Conservation (phyloP, 2,888 invertebrate genomes). For the Lampropteryx suffumata region DNA sequence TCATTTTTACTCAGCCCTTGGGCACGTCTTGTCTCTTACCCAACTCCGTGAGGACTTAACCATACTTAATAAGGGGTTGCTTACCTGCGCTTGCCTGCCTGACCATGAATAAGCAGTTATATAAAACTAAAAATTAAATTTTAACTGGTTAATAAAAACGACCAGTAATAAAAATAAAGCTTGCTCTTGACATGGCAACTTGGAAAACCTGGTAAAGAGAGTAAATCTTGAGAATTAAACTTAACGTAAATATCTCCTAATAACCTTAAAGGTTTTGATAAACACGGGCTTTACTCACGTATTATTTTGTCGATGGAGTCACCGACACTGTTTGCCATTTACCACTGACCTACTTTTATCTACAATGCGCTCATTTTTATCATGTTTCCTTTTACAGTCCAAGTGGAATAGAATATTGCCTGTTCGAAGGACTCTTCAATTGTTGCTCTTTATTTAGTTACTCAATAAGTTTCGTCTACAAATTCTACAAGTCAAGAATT, state of each 20-base stretch:
- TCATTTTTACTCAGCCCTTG: conserved; percentile 32
- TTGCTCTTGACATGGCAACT: too few species aligned
- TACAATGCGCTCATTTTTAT: conserved; percentile 38
- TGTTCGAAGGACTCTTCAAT: not conserved
- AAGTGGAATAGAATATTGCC: not conserved
- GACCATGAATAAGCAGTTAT: not conserved
- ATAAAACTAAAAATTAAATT: not conserved
- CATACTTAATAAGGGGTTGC: conserved; percentile 25
- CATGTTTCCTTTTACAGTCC: conserved; percentile 43
- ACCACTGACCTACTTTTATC: conserved; percentile 44
- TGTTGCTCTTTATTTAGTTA: too few species aligned
- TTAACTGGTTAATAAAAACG: too few species aligned
- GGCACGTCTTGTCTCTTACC: conserved; percentile 45
- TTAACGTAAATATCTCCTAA: too few species aligned
- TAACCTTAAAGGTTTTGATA: conserved; percentile 12
- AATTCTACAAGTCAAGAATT: too few species aligned
- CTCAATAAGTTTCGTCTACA: too few species aligned
- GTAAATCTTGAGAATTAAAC: too few species aligned
- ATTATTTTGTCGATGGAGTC: too few species aligned
- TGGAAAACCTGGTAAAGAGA: too few species aligned
- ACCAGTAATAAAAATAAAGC: too few species aligned
- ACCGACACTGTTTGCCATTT: conserved; percentile 47
- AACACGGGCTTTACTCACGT: conserved; percentile 17
- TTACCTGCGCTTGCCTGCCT: not conserved
- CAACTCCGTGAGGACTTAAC: conserved; percentile 35